Conservation (phyloP, 1,140 invertebrate genomes). For the Musca vetustissima region DNA sequence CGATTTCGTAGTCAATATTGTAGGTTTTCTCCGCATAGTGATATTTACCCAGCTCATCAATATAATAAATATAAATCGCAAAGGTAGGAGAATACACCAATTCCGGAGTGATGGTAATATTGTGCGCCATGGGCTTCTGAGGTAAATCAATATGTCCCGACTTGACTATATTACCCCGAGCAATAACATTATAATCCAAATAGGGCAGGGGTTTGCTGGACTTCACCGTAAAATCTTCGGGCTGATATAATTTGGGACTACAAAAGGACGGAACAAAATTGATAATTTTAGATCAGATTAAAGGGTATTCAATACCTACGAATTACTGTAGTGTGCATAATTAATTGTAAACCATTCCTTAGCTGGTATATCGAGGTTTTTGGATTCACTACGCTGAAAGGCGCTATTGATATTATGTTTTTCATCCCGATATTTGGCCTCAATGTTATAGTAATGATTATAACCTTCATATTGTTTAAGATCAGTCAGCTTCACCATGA, state of each 20-base stretch:
- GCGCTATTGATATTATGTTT: constrained; percentile 37
- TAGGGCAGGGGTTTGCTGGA: constrained; percentile 77
- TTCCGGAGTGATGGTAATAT: constrained; percentile 66
- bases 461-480: constrained; percentile 41
- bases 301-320: no score
- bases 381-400: constrained; percentile 45
- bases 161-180: constrained; percentile 79
- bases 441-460: constrained; percentile 41
- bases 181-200: constrained; percentile 80
- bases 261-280: not conserved
- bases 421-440: constrained; percentile 38
- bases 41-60: constrained; percentile 70
- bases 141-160: constrained; percentile 64
- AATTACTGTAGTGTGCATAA: constrained; percentile 3
- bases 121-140: constrained; percentile 42
- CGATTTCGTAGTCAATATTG: constrained; percentile 73
- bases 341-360: constrained; percentile 37
- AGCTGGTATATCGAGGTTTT: constrained; percentile 33
- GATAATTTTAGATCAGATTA: not conserved
- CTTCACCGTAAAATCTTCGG: constrained; percentile 77
- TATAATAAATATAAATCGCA: constrained; percentile 75
- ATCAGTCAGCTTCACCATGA: constrained; percentile 41
- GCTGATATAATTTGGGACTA: constrained; percentile 66
- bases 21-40: constrained; percentile 80
- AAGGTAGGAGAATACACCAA: constrained; percentile 78